Percentiles rank a stretch among this genome's conserved stretches.
phyloP scores from a whole-genome alignment of 2,113 vertebrate species.

The Zapornia atra region DNA sequence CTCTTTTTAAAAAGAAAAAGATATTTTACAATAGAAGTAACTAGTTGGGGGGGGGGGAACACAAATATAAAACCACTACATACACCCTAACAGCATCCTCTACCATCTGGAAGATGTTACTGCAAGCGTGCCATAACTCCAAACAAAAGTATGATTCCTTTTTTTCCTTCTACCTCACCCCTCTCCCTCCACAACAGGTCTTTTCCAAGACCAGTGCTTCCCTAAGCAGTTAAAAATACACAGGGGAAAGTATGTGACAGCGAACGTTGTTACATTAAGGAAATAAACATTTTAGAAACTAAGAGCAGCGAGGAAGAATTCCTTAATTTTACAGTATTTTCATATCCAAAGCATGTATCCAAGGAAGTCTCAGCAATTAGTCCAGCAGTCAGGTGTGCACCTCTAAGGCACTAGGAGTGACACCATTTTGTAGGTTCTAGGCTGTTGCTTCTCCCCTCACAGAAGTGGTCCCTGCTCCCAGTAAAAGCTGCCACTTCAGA shows the following conservation, averaged over 20 bases:
- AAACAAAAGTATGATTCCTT: background rate
- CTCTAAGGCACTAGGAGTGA: background rate
- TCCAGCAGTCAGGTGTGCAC: background rate
- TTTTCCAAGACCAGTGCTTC: background rate
- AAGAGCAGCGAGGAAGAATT: background rate
- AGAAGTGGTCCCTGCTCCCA: background rate
- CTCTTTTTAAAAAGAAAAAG: background rate
- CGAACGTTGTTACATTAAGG: background rate
- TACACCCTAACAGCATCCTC: background rate
- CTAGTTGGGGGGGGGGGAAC: background rate
- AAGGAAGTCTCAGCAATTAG: background rate
- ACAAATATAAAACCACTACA: background rate
- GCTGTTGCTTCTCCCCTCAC: background rate
- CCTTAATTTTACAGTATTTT: background rate
- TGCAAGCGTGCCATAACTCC: rapidly evolving
- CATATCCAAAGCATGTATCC: background rate
- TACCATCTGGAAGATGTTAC: background rate
- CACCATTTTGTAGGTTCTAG: background rate
- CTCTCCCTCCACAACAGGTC: background rate
- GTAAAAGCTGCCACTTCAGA: background rate
- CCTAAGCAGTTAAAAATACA: background rate
- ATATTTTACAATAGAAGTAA: background rate
- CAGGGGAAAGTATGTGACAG: background rate
- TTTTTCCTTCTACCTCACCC: background rate
- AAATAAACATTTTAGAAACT: background rate